Percentiles rank a stretch among this genome's conserved stretches.
Evolutionary conservation across 64 coral and sea anemone genomes (phyloP).

Genomic region (Porites australiensis): DNA sequence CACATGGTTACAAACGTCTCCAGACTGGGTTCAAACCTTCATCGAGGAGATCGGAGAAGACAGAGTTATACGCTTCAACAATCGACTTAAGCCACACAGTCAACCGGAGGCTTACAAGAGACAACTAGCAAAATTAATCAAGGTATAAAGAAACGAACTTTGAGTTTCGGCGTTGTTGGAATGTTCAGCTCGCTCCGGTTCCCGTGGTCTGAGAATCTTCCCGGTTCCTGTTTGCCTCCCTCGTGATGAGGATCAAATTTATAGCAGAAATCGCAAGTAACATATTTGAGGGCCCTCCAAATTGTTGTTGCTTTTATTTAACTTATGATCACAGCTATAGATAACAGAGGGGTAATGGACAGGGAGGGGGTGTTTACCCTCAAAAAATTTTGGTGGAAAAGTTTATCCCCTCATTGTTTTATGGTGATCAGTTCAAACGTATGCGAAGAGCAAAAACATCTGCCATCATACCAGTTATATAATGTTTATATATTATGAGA

Average conservation of each 20-base stretch:
- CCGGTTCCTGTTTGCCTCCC: too few relatives aligned
- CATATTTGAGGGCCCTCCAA: too few relatives aligned
- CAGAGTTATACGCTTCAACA: not conserved
- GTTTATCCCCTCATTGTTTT: too few relatives aligned
- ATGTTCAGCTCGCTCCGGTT: not conserved
- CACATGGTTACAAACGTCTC: not conserved
- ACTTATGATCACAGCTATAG: too few relatives aligned
- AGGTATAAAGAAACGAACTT: not conserved
- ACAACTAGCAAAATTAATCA: not conserved
- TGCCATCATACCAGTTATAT: not conserved
- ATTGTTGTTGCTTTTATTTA: too few relatives aligned
- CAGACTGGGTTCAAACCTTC: slow-evolving; percentile 2
- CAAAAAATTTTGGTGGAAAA: too few relatives aligned
- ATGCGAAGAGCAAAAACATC: too few relatives aligned
- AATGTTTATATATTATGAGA: not conserved
- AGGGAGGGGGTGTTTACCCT: too few relatives aligned
- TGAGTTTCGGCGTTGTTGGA: not conserved
- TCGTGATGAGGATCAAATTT: too few relatives aligned
- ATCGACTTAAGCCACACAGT: not conserved
- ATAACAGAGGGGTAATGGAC: too few relatives aligned
- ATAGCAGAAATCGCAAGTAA: too few relatives aligned
- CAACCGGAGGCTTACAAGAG: not conserved
- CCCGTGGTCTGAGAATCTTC: not conserved
- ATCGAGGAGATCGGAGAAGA: not conserved
- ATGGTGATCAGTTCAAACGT: too few relatives aligned